Base-by-base conservation (phyloP, 2,113 vertebrate genomes). In the Anser cygnoides region DNA sequence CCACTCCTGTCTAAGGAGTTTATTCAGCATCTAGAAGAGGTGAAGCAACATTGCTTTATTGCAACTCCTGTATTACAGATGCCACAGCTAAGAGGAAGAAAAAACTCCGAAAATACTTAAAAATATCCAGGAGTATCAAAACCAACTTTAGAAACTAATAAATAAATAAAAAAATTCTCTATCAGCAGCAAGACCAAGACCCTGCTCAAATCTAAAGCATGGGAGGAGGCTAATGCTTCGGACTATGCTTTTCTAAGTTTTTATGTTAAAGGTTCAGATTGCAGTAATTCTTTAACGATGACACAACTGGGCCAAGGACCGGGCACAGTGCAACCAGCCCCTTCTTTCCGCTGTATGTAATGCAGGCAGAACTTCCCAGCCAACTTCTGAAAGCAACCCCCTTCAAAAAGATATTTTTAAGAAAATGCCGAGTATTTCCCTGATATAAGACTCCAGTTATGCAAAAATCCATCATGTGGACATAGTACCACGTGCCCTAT, bases 191-290 rank as follows among this genome's bases (percentile, higher is more conserved):
- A 54, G 33, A 87, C 21, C 39, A 44, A 23, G 28, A 77, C 23
- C 37, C 17, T 43, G 78, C n/a, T 21, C 52, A 58, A 77, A 92
- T 50, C 54, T 93, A 16, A 75, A 50, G 88, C 57, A 65, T 2
- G 6, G 50, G 17, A 94, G 54, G 65, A 89, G 70, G 73, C 28
- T 84, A 54, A 93, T 90, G 65, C 71, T 90, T 61, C 75, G 10
- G 49, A 52, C 46, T 59, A 62, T 0, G 1, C 11, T 93, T 92
- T 88, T 87, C 22, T 57, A 94, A 91, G 61, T 82, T 91, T 95
- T 82, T 92, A 74, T 95, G 95, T 84, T 78, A 91, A 96, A 94
- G 86, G 95, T 95, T 87, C 84, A 66, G 66, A 94, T 11, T 90
- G 83, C 70, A 81, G 80, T 41, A 96, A 95, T 68, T 57, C 54